Evolutionary conservation across 1,140 invertebrate species (phyloP).

Genomic region (Micrasema minimum): DNA sequence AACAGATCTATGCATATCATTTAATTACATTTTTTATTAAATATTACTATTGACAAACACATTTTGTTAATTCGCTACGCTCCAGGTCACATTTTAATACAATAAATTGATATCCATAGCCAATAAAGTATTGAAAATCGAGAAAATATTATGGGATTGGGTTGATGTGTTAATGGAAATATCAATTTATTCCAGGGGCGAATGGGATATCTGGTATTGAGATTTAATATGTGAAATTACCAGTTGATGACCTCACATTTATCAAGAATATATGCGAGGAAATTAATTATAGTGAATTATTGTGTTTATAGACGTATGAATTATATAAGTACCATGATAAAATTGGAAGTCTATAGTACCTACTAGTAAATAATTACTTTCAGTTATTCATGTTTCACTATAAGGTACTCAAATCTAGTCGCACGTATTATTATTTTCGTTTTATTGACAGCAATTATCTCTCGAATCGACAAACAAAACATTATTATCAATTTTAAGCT

Average conservation of each 20-base stretch:
- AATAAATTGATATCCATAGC: conserved; percentile 19
- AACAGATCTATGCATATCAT: too few relatives aligned
- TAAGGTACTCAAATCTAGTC: too few relatives aligned
- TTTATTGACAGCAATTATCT: too few relatives aligned
- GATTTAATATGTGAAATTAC: conserved; percentile 32
- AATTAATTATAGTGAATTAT: conserved; percentile 20
- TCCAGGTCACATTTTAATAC: background rate
- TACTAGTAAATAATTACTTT: too few relatives aligned
- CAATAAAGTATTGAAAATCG: conserved; percentile 15
- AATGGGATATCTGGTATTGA: conserved; percentile 16
- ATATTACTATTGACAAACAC: conserved; percentile 35
- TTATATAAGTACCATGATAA: conserved; percentile 14
- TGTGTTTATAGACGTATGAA: too few relatives aligned
- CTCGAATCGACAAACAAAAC: too few relatives aligned
- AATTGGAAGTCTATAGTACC: conserved; percentile 4
- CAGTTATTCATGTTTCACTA: too few relatives aligned
- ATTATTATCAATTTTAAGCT: too few relatives aligned
- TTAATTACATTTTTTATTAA: too few relatives aligned
- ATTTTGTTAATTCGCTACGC: conserved; percentile 13
- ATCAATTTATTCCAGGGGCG: conserved; percentile 7
- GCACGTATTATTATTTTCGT: too few relatives aligned
- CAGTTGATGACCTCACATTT: conserved; percentile 19
- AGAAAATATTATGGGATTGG: conserved; percentile 18
- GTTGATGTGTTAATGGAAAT: conserved; percentile 22
- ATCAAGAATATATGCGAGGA: conserved; percentile 27